Evolutionary conservation across 2,888 invertebrate genomes (phyloP), one percentile per base, ranked within the genome.

Genomic region (Eupithecia pulchellata): DNA sequence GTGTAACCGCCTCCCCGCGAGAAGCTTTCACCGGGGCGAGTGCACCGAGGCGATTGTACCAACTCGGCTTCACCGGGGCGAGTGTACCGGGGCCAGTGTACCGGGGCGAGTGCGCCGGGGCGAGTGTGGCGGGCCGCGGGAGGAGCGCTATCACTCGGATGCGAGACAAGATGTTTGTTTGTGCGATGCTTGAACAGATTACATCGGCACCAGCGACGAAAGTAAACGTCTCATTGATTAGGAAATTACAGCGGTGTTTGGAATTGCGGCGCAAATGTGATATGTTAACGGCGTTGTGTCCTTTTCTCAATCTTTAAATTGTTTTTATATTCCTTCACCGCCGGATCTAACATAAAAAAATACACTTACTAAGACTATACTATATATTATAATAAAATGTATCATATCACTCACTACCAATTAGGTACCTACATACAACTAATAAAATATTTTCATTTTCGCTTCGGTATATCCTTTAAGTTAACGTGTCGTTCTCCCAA

Each of bases 81-180:
- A 2, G 36, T 6, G 3, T 8, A 2, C 36, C 36, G 36, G 36
- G 36, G 3, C 14, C 17, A 2, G 39, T 5, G n/a, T 39, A n/a
- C 42, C 42, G 42, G 42, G 42, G 5, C n/a, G 42, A n/a, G 14
- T 6, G 39, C 8, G 2, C 39, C n/a, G 39, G 17, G 17, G 17
- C 39, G n/a, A 17, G 5, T 42, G 17, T 42, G 8, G n/a, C n/a
- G 42, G 39, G 0, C 4, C 6, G n/a, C 42, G 14, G 25, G 42
- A 42, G 34, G 52, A 71, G 67, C 39, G 67, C 47, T 64, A 67
- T n/a, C 63, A 64, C 58, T 64, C 36, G 47, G 52, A 52, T 52
- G 25, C 57, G 29, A 17, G 57, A 57, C 29, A 17, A 29, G 57
- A 57, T 57, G 57, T 29, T 29, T 57, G 57, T 57, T 57, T 57